Conservation (phyloP, 2,888 invertebrate species). For the Horisme vitalbata region DNA sequence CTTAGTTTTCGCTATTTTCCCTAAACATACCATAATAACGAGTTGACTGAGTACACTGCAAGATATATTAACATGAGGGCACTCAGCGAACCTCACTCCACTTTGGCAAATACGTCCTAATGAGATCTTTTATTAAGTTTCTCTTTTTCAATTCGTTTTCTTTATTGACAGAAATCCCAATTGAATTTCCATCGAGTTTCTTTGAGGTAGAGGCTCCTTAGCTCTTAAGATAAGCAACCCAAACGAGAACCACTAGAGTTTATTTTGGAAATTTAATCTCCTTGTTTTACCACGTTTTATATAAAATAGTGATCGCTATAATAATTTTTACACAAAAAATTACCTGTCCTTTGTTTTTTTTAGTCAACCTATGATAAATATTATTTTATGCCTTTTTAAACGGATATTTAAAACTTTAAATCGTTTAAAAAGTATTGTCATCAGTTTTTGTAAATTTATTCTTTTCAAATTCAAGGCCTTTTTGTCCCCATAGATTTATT, state of each 20-base stretch:
- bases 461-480: too few relatives aligned
- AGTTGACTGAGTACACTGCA: conserved; percentile 24
- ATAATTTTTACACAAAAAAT: too few relatives aligned
- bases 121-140: conserved; percentile 32
- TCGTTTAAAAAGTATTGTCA: too few relatives aligned
- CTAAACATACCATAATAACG: conserved; percentile 14
- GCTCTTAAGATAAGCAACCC: background rate
- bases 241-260: background rate
- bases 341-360: too few relatives aligned
- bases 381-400: too few relatives aligned
- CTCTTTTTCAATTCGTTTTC: conserved; percentile 23
- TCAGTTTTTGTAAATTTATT: too few relatives aligned
- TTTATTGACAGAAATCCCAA: conserved; percentile 22
- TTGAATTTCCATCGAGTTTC: conserved; percentile 18
- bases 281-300: too few relatives aligned
- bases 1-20: background rate
- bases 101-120: conserved; percentile 36
- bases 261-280: background rate
- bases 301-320: too few relatives aligned
- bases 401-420: too few relatives aligned
- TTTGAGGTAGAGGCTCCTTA: conserved; percentile 14
- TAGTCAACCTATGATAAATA: too few relatives aligned
- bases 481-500: too few relatives aligned
- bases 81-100: conserved; percentile 26
- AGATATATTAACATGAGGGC: conserved; percentile 34